These are phyloP conservation scores for Dromiciops gliroides DNA, from an alignment of 2,113 vertebrate genomes.

Conservation along the genomic window DNA sequence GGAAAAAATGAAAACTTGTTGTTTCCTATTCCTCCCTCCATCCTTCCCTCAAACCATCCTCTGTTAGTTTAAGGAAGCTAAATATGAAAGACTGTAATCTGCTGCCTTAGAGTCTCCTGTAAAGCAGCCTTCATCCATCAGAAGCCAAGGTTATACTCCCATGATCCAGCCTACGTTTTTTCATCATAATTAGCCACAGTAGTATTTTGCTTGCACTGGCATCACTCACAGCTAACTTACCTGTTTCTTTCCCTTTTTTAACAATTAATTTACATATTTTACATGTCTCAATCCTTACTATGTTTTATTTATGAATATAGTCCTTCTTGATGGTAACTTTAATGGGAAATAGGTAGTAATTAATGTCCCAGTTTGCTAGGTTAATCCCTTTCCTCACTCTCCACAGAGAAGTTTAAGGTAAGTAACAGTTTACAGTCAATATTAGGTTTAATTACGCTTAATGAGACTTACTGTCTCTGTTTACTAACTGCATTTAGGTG, in stretches of 20 bases:
- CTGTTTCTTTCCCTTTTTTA: conserved; percentile 71
- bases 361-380: conserved; percentile 83
- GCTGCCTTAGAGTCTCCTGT: conserved; percentile 41
- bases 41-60: conserved; percentile 51
- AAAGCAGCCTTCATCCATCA: conserved; percentile 81
- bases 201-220: conserved; percentile 83
- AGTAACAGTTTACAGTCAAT: conserved; percentile 87
- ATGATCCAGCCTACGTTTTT: conserved; percentile 82
- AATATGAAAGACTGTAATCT: conserved; percentile 73
- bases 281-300: conserved; percentile 79
- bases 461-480: conserved; percentile 84
- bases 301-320: conserved; percentile 89
- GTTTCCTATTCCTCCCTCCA: conserved; percentile 59
- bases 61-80: conserved; percentile 74
- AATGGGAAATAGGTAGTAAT: conserved; percentile 84
- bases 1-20: conserved; percentile 72
- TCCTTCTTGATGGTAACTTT: conserved; percentile 83
- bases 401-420: conserved; percentile 86
- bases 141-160: conserved; percentile 81
- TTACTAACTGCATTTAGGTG: conserved; percentile 84
- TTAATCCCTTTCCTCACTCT: conserved; percentile 83
- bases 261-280: conserved; percentile 74
- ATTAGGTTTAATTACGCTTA: conserved; percentile 88
- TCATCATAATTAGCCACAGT: conserved; percentile 84
- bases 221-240: conserved; percentile 79